Base-by-base conservation (phyloP, 2,113 vertebrate genomes). In the Corythornis vintsioides region DNA sequence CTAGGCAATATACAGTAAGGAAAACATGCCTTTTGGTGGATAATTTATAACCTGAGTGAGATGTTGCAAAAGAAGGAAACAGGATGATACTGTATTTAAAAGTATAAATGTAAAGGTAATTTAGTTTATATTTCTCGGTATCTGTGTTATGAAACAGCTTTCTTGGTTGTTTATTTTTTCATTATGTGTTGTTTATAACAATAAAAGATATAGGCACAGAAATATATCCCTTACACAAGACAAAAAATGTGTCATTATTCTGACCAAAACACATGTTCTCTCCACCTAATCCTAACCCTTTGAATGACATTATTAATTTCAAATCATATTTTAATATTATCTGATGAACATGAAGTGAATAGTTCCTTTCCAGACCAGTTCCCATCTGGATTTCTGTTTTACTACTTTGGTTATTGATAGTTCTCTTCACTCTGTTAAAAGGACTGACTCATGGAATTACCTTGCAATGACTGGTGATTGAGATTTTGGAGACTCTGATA, bases 21-120 rank as follows among this genome's bases (percentile, higher is more conserved):
- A 81, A 81, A 77, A 26, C 3, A n/a, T 0, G 0, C 1, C 33
- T 50, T 83, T 40, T 31, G 5, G 16, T 14, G 11, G 6, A 43
- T 57, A 33, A 61, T 73, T 77, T 40, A 8, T 60, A 43, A 47
- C 50, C 50, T 50, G 1, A 0, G 4, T 40, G 26, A 76, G 18
- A 60, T 3, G 3, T 11, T 40, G 3, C 11, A 35, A 72, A 94
- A 79, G 10, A 45, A 65, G n/a, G 10, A 64, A 67, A 48, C 2
- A 52, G 25, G 19, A 55, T 38, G 45, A 56, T 19, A 17, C 7
- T 43, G 3, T n/a, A 16, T 57, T 63, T 63, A 45, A 35, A 81
- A 57, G 9, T 43, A 16, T 57, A 15, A 7, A 43, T 73, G 11
- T 24, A 60, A 76, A 42, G 8, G 5, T 4, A 38, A 63, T 72